Base-by-base conservation (phyloP, 2,888 invertebrate species). In the Melanargia galathea region DNA sequence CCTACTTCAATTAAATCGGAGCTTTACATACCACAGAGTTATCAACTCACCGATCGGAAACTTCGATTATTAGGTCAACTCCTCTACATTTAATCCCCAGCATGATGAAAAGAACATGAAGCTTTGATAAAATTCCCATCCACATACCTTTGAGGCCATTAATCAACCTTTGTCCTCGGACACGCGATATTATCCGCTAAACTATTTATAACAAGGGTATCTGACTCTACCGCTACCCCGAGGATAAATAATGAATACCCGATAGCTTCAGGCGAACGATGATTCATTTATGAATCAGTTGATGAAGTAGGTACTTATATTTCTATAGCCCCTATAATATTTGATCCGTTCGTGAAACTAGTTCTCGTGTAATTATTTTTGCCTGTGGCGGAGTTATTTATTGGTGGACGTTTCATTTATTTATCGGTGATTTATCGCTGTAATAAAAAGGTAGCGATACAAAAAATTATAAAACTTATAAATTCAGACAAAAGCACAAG, bases 121-220 rank as follows among this genome's bases (percentile, higher is more conserved):
- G 56, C 40, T 56, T 56, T 68, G 62, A 66, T 64, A 66, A 64
- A 66, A 66, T 60, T 59, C 64, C 59, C 60, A 18, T 57, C 55
- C 33, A 57, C 57, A 46, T 57, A 51, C 59, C 51, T 52, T 55
- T 55, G 63, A 64, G 60, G 60, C 65, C 66, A 71, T 73, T 70
- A 73, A 70, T 72, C 69, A 67, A 63, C 69, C 72, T 71, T 72
- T 72, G 70, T 72, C 66, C 62, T 64, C 61, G 64, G 62, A 20
- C 13, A 46, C 11, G 2, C 10, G 65, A 68, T 71, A 70, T 70
- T 69, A 67, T 69, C 66, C 64, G 40, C 62, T 64, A 63, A 69
- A 68, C 70, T 70, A 70, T 69, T 70, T 68, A 71, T 70, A 70
- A 66, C 65, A 55, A 60, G 63, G 63, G 48, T 62, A 52, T 61